phyloP scores from a whole-genome alignment of 1,140 invertebrate species.

The Gerris buenoi region DNA sequence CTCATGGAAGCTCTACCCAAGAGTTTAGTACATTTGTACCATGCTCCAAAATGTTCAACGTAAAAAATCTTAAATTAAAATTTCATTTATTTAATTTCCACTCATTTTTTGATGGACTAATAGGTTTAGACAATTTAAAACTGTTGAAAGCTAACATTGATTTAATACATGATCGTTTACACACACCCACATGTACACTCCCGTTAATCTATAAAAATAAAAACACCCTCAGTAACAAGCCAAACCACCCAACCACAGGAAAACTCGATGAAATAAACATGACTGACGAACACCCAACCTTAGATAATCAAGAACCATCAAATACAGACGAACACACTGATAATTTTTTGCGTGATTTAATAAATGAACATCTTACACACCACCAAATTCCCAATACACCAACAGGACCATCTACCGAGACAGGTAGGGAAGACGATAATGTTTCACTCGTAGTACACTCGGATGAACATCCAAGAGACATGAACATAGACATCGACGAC shows the following conservation, averaged over 20 bases:
- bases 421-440: too few species aligned
- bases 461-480: background rate
- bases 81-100: background rate
- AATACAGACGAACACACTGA: background rate
- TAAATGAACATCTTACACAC: background rate
- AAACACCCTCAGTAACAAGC: background rate
- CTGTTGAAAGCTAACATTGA: background rate
- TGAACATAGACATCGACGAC: background rate
- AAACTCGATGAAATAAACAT: too few species aligned
- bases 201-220: background rate
- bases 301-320: background rate
- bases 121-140: background rate
- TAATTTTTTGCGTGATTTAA: background rate
- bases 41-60: too few species aligned
- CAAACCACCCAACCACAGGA: background rate
- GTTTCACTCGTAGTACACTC: too few species aligned
- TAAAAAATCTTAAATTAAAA: too few species aligned
- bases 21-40: too few species aligned
- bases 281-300: background rate
- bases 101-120: background rate
- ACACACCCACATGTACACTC: background rate
- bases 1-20: too few species aligned
- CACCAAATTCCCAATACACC: background rate
- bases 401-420: background rate
- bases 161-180: too few species aligned